These are phyloP conservation scores for Plestiodon gilberti DNA, from an alignment of 2,113 vertebrate genomes.

Conservation along the genomic window DNA sequence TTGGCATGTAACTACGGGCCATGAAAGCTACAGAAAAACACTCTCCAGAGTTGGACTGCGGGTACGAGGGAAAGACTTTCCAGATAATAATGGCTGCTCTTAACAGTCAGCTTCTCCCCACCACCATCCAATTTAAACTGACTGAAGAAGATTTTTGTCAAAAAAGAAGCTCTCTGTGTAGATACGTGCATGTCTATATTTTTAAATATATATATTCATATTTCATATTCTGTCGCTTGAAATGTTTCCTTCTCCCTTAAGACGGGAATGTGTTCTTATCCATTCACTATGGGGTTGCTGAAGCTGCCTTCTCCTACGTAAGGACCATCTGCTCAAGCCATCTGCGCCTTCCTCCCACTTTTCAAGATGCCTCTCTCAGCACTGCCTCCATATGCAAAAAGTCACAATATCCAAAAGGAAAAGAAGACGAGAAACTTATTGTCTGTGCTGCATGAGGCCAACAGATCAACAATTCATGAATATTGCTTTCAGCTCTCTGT, in stretches of 20 bases:
- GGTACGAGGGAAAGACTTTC: no score
- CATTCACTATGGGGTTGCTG: not conserved
- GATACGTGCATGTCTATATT: no score
- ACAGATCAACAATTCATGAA: constrained; percentile 35
- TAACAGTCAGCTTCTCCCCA: no score
- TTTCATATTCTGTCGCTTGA: not conserved
- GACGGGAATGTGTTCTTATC: not conserved
- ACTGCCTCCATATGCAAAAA: constrained; percentile 33
- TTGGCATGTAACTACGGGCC: no score
- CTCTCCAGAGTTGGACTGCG: no score
- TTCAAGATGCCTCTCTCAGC: constrained; percentile 39
- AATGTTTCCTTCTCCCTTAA: not conserved
- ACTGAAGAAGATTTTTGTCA: no score
- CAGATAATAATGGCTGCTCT: no score
- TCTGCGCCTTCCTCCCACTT: constrained; percentile 42
- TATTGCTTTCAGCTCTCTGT: constrained; percentile 30
- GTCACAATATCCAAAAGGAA: constrained; percentile 20
- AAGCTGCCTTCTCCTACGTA: constrained; percentile 29
- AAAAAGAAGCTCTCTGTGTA: no score
- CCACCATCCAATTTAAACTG: not conserved
- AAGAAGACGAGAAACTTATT: constrained; percentile 39
- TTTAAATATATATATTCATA: not conserved
- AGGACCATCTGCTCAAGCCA: constrained; percentile 24
- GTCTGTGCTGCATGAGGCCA: constrained; percentile 28
- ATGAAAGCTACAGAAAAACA: no score